Percentiles rank a stretch among this genome's conserved stretches.
Evolutionary conservation across 2,113 vertebrate species (phyloP).

Genomic region (Takifugu flavidus): DNA sequence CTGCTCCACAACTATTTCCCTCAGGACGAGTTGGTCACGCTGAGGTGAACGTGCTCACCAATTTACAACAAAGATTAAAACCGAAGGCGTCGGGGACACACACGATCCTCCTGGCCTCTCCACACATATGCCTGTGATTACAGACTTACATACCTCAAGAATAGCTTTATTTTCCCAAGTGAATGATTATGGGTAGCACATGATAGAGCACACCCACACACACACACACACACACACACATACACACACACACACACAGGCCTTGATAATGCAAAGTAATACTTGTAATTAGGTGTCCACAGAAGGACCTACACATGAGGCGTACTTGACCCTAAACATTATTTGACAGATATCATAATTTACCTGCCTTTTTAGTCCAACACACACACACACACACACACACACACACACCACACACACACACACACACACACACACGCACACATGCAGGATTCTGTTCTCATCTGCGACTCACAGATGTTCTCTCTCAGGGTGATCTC

Average conservation of each 20-base stretch:
- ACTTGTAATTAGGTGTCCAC: too few relatives aligned
- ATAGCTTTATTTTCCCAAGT: slow-evolving; percentile 2
- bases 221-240: slow-evolving; percentile 5
- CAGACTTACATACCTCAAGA: slow-evolving; percentile 10
- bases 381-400: slow-evolving; percentile 3
- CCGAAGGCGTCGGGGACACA: not conserved
- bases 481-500: slow-evolving; percentile 65
- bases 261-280: too few relatives aligned
- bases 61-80: too few relatives aligned
- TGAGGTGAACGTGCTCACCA: too few relatives aligned
- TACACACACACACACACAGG: slow-evolving; percentile 11
- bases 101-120: slow-evolving; percentile 17
- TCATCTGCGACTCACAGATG: slow-evolving; percentile 60
- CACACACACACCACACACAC: slow-evolving; percentile 9
- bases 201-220: slow-evolving; percentile 7
- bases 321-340: too few relatives aligned
- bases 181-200: slow-evolving; percentile 26
- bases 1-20: too few relatives aligned
- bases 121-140: slow-evolving; percentile 36
- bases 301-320: too few relatives aligned
- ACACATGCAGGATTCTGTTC: slow-evolving; percentile 29
- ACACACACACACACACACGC: slow-evolving; percentile 14
- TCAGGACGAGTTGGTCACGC: too few relatives aligned
- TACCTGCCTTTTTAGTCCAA: not conserved
- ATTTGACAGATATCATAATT: too few relatives aligned